Base-by-base conservation (phyloP, 2,888 invertebrate genomes). In the Arrhopalites spinosus region DNA sequence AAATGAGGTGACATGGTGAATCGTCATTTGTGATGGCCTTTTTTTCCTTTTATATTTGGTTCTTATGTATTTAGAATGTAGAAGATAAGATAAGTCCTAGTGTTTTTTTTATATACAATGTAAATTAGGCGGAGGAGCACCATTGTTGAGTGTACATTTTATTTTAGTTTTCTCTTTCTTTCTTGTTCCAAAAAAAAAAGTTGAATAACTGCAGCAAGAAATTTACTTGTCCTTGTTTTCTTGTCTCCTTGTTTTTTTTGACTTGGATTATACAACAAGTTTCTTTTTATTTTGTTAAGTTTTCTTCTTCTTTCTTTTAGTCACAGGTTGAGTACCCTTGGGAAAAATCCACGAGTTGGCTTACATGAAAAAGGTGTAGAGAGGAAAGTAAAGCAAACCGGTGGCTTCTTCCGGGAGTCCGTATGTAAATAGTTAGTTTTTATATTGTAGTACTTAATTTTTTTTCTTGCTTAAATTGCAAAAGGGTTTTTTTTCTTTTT, bases 281-380 rank as follows among this genome's bases (percentile, higher is more conserved):
- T 59, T 23, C 17, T 68, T 8, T 68, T 45, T 13, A 20, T 25
- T 13, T 67, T 36, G 20, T 56, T 50, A 56, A 29, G n/a, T 29
- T 64, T 61, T 20, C 53, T 8, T 53, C n/a, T 23, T 20, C 2
- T 30, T 63, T 30, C 30, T 64, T 36, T 23, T 36, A 59, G 71
- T 71, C 71, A 71, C 71, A 71, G 71, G 59, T 71, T 71, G 71
- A 71, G 71, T 53, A 71, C 30, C 36, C 45, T n/a, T 45, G 45
- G 50, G 50, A 50, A 50, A 50, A 50, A 50, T 15, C n/a, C 50
- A n/a, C 50, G 50, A 50, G 3, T 15, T n/a, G 50, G 15, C n/a
- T 50, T 36, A 36, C 11, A 36, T 36, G 36, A 7, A 36, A 36
- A 36, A 36, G 36, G 36, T 36, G 36, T 36, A 36, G 3, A 36